Percentiles rank a stretch among this genome's conserved stretches.
Evolutionary conservation across 2,113 vertebrate species (phyloP).

Genomic region (Dipodomys ordii): DNA sequence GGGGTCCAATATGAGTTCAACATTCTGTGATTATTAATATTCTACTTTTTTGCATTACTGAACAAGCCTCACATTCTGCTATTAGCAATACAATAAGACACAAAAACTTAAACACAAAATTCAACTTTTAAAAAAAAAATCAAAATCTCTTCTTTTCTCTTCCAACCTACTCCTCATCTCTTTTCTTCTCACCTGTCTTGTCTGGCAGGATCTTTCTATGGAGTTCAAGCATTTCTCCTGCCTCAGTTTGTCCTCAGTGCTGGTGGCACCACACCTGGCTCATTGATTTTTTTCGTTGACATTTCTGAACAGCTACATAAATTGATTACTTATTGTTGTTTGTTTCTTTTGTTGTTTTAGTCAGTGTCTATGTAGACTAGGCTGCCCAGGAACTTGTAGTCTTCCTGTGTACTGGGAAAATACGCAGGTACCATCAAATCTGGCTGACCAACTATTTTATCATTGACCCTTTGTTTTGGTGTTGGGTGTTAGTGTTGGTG

Average conservation of each 20-base stretch:
- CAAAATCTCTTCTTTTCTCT: neutral
- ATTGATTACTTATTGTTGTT: too few species aligned
- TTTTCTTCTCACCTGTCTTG: neutral
- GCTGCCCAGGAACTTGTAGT: neutral
- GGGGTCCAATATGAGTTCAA: neutral
- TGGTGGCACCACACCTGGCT: neutral
- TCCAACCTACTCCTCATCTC: too few species aligned
- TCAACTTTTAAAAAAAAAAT: neutral
- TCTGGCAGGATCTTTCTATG: neutral
- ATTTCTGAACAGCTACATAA: too few species aligned
- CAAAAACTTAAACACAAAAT: conserved; percentile 39
- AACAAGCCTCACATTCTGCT: neutral
- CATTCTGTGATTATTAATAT: neutral
- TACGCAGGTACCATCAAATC: neutral
- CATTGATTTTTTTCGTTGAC: neutral
- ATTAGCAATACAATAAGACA: conserved; percentile 5
- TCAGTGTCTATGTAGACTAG: too few species aligned
- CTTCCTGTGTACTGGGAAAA: neutral
- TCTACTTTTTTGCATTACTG: neutral
- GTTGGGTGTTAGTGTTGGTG: too few species aligned
- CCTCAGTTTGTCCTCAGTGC: neutral
- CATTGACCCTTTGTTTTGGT: too few species aligned
- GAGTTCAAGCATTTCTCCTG: neutral
- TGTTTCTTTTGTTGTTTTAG: too few species aligned
- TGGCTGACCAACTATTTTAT: neutral